Conservation (phyloP, 2,113 vertebrate genomes). For the Tautogolabrus adspersus region DNA sequence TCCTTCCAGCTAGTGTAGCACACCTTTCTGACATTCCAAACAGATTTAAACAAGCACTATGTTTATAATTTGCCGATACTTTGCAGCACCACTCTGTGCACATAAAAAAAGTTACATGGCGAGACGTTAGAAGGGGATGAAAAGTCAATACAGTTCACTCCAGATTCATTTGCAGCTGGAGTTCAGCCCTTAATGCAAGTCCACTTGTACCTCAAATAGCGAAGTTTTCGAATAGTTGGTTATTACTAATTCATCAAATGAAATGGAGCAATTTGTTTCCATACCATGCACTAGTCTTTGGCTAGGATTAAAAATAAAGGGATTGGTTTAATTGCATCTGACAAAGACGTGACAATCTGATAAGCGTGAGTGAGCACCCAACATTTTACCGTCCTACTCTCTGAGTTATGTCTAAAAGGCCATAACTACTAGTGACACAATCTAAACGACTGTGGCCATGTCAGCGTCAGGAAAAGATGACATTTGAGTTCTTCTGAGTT, state of each 20-base stretch:
- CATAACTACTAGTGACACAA: background rate
- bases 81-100: constrained; percentile 13
- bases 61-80: constrained; percentile 24
- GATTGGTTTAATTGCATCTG: constrained; percentile 59
- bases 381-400: background rate
- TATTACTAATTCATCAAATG: constrained; percentile 16
- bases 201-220: constrained; percentile 5
- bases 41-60: constrained; percentile 18
- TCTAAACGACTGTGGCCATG: background rate
- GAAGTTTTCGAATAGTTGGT: constrained; percentile 25
- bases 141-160: constrained; percentile 21
- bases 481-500: background rate
- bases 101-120: constrained; percentile 19
- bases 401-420: constrained; percentile 6
- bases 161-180: constrained; percentile 45
- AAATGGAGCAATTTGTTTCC: constrained; percentile 29
- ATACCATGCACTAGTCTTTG: constrained; percentile 67
- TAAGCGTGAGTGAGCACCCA: constrained; percentile 59
- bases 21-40: background rate
- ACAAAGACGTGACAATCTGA: constrained; percentile 62
- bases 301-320: constrained; percentile 69
- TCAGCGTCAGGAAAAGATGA: background rate
- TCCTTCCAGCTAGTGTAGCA: constrained; percentile 26
- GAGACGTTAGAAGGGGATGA: constrained; percentile 19
- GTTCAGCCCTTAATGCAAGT: constrained; percentile 63